Evolutionary conservation across 2,113 vertebrate genomes (phyloP).

Genomic region (Empidonax alnorum): DNA sequence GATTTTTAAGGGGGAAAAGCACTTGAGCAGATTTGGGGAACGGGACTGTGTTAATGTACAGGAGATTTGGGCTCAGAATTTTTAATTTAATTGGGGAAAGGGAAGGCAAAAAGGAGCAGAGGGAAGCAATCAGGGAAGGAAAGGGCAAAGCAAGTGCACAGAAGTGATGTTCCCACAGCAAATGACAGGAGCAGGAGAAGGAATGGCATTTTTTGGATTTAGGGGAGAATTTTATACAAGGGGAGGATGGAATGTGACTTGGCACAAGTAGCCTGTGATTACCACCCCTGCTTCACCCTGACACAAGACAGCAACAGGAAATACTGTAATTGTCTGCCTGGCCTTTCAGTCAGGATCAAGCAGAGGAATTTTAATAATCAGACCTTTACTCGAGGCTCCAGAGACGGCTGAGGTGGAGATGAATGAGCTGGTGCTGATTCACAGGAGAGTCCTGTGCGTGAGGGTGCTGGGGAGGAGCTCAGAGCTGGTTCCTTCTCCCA

Average conservation of each 20-base stretch:
- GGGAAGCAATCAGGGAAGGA: not conserved
- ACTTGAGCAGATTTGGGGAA: not conserved
- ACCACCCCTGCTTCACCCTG: not conserved
- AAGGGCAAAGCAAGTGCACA: not conserved
- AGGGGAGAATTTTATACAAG: no score
- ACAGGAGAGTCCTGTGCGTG: not conserved
- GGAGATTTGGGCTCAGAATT: not conserved
- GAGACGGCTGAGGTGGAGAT: not conserved
- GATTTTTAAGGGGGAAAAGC: not conserved
- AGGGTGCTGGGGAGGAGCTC: not conserved
- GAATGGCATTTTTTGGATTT: no score
- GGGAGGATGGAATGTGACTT: not conserved
- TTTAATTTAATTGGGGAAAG: not conserved
- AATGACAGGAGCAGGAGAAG: not conserved
- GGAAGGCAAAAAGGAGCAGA: not conserved
- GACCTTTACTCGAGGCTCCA: not conserved
- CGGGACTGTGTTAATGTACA: not conserved
- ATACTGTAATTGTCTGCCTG: not conserved
- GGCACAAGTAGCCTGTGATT: not conserved
- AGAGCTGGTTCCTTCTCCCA: not conserved
- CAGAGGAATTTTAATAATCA: not conserved
- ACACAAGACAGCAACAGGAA: not conserved
- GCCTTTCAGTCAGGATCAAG: not conserved
- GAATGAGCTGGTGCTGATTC: not conserved
- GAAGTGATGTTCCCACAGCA: not conserved